These are phyloP conservation scores for Ryuthela nishihirai DNA, from an alignment of 2,888 invertebrate genomes.

Conservation along the genomic window DNA sequence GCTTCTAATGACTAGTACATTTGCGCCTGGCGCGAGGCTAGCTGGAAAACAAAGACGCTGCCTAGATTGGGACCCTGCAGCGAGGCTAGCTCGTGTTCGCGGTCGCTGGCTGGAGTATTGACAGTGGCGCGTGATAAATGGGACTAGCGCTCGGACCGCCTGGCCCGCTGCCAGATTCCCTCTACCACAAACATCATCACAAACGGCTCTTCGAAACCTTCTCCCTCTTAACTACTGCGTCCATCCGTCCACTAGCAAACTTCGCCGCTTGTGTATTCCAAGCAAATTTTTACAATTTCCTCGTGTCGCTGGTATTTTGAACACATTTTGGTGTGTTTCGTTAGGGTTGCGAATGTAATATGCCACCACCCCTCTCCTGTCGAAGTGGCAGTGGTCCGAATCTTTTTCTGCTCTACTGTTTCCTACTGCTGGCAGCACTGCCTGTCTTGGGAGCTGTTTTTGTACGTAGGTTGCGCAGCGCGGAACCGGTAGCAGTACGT, in stretches of 20 bases:
- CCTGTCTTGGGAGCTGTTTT: too few relatives aligned
- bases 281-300: conserved; percentile 19
- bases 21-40: conserved; percentile 28
- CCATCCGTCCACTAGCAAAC: conserved; percentile 22
- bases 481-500: too few relatives aligned
- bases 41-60: conserved; percentile 28
- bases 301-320: too few relatives aligned
- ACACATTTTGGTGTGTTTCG: too few relatives aligned
- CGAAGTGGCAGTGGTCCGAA: too few relatives aligned
- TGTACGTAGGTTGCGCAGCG: too few relatives aligned
- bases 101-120: conserved; percentile 32
- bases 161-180: conserved; percentile 32
- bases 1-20: conserved; percentile 35
- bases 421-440: too few relatives aligned
- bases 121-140: conserved; percentile 37
- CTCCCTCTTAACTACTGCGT: conserved; percentile 32
- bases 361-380: too few relatives aligned
- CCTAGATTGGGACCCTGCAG: conserved; percentile 31
- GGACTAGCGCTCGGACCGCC: too few relatives aligned
- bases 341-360: too few relatives aligned
- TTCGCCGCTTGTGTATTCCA: conserved; percentile 20
- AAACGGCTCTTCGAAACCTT: too few relatives aligned
- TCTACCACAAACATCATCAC: conserved; percentile 29
- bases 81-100: conserved; percentile 33
- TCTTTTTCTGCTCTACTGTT: too few relatives aligned